A percentile compares a stretch with the other conserved stretches of the same genome.
Conservation (phyloP, 2,113 vertebrate genomes). For the Typhlomys cinereus region DNA sequence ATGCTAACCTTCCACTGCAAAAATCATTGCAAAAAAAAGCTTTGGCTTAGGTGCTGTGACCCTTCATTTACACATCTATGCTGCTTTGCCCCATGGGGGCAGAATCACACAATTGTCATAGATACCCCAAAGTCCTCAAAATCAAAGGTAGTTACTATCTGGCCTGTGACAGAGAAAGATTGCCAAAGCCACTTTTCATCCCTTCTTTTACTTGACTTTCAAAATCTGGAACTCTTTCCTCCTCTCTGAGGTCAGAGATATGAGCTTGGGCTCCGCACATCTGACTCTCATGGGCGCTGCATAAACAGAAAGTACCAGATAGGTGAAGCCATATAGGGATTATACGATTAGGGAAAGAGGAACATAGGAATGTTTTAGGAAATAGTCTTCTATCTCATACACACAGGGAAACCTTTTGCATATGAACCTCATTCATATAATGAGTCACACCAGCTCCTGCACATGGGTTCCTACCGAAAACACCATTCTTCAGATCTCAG, state of each 20-base stretch:
- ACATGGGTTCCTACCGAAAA: neutral
- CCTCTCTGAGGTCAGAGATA: neutral
- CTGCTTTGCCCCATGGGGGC: neutral
- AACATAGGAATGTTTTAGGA: neutral
- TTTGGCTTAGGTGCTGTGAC: neutral
- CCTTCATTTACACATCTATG: neutral
- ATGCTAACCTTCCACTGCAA: conserved; percentile 17
- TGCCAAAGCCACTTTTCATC: conserved; percentile 27
- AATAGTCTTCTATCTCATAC: neutral
- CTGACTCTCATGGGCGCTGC: neutral
- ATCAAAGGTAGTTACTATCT: neutral
- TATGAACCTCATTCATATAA: neutral
- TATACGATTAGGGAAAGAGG: neutral
- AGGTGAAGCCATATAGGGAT: too few relatives aligned
- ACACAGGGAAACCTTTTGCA: neutral
- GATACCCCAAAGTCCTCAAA: neutral
- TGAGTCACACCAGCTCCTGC: neutral
- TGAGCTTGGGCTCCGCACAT: neutral
- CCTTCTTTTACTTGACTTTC: neutral
- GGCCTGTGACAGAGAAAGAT: neutral
- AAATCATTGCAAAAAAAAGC: neutral
- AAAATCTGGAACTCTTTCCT: neutral
- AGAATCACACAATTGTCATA: neutral
- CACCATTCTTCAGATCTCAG: neutral
- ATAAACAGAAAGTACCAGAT: neutral